Evolutionary conservation across 1,140 invertebrate genomes (phyloP).

Genomic region (Saccostrea cuccullata): DNA sequence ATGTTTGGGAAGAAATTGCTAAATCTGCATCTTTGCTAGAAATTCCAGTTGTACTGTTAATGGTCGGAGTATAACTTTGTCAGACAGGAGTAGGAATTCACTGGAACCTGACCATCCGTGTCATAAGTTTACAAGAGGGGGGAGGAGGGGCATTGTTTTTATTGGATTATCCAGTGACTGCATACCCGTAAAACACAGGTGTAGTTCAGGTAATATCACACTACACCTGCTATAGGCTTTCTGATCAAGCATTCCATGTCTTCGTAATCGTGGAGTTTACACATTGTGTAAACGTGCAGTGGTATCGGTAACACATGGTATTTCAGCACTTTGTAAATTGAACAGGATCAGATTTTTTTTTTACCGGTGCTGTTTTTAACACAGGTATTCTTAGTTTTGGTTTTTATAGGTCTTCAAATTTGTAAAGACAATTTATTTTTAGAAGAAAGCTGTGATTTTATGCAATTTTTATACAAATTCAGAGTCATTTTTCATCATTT

Average conservation of each 20-base stretch:
- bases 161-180: no score
- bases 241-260: not conserved
- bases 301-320: not conserved
- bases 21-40: no score
- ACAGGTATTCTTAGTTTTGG: not conserved
- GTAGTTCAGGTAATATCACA: not conserved
- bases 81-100: not conserved
- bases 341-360: not conserved
- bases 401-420: not conserved
- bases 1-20: no score
- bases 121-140: not conserved
- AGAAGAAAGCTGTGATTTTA: not conserved
- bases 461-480: not conserved
- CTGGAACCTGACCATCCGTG: not conserved
- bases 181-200: not conserved
- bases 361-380: not conserved
- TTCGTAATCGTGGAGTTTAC: not conserved
- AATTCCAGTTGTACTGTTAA: no score
- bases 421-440: not conserved
- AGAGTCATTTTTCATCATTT: no score
- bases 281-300: slow-evolving; percentile 20
- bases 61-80: not conserved
- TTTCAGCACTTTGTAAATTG: not conserved
- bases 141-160: not conserved
- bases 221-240: not conserved